Evolutionary conservation across 2,888 invertebrate species (phyloP).

Genomic region (Netelia inedita): DNA sequence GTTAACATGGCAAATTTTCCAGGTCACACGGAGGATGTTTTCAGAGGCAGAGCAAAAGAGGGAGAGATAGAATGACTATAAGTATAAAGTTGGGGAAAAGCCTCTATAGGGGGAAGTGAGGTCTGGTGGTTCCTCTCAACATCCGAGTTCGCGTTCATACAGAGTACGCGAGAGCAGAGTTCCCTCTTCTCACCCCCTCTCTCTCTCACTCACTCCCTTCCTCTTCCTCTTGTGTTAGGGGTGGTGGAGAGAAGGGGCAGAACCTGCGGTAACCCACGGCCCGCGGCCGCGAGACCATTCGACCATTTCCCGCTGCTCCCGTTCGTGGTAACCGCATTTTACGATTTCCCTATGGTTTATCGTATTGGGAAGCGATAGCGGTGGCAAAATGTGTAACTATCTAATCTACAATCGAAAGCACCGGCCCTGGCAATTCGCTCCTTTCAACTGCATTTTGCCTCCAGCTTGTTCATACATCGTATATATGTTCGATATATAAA

Average conservation of each 20-base stretch:
- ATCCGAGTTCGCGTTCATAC: slow-evolving; percentile 48
- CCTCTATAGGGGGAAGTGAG: slow-evolving; percentile 29
- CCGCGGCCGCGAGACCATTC: slow-evolving; percentile 61
- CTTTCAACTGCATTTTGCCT: slow-evolving; percentile 32
- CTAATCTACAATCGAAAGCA: slow-evolving; percentile 52
- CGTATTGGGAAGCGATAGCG: slow-evolving; percentile 64
- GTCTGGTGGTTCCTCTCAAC: slow-evolving; percentile 31
- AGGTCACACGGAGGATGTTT: slow-evolving; percentile 64
- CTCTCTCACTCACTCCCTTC: slow-evolving; percentile 5
- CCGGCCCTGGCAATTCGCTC: slow-evolving; percentile 24
- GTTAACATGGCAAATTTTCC: slow-evolving; percentile 65
- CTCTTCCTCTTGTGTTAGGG: slow-evolving; percentile 10
- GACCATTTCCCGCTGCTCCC: slow-evolving; percentile 51
- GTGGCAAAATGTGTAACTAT: slow-evolving; percentile 56
- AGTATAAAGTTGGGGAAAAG: slow-evolving; percentile 49
- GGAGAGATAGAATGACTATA: slow-evolving; percentile 42
- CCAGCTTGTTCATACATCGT: neutral
- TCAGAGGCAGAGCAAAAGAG: slow-evolving; percentile 30
- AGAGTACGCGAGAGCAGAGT: slow-evolving; percentile 60
- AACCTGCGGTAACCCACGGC: slow-evolving; percentile 52
- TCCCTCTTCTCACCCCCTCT: slow-evolving; percentile 27
- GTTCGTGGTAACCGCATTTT: slow-evolving; percentile 66
- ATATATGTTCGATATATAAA: neutral
- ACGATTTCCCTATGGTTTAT: slow-evolving; percentile 71
- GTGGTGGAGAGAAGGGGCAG: slow-evolving; percentile 47